These are phyloP conservation scores for Brenthis hecate DNA, from an alignment of 2,888 invertebrate genomes.

Conservation along the genomic window DNA sequence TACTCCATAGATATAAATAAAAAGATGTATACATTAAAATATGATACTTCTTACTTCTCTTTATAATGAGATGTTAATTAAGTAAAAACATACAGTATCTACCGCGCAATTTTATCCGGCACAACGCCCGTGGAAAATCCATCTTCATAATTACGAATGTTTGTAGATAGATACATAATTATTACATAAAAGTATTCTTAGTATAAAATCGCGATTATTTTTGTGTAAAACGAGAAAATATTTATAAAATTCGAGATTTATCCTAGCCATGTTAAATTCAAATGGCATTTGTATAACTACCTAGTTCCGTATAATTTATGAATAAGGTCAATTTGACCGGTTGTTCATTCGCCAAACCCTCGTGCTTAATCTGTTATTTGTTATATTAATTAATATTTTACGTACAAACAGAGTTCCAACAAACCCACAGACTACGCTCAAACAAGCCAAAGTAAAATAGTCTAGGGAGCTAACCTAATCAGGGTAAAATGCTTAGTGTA, in stretches of 20 bases:
- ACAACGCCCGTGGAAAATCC: conserved; percentile 10
- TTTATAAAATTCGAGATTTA: too few relatives aligned
- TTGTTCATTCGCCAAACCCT: neutral
- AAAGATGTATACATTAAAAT: neutral
- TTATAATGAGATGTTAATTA: conserved; percentile 23
- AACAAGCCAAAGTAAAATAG: conserved; percentile 11
- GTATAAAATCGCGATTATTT: too few relatives aligned
- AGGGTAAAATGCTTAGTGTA: conserved; percentile 4
- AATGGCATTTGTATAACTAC: neutral
- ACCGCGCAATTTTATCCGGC: conserved; percentile 4
- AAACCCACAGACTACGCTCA: conserved; percentile 21
- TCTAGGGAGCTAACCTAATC: conserved; percentile 17
- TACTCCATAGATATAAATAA: conserved; percentile 5
- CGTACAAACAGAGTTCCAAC: conserved; percentile 5
- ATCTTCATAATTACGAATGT: conserved; percentile 16
- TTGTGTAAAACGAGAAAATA: too few relatives aligned
- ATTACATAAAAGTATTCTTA: neutral
- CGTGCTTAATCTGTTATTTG: conserved; percentile 14
- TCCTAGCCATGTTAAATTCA: neutral
- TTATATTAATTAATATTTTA: conserved; percentile 23
- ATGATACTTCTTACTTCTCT: conserved; percentile 3
- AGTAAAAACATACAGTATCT: conserved; percentile 9
- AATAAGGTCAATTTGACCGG: neutral
- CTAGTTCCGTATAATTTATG: neutral
- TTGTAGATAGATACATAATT: neutral